A percentile compares a stretch with the other conserved stretches of the same genome.
Conservation (phyloP, 2,113 vertebrate species). For the Pomatostomus ruficeps region DNA sequence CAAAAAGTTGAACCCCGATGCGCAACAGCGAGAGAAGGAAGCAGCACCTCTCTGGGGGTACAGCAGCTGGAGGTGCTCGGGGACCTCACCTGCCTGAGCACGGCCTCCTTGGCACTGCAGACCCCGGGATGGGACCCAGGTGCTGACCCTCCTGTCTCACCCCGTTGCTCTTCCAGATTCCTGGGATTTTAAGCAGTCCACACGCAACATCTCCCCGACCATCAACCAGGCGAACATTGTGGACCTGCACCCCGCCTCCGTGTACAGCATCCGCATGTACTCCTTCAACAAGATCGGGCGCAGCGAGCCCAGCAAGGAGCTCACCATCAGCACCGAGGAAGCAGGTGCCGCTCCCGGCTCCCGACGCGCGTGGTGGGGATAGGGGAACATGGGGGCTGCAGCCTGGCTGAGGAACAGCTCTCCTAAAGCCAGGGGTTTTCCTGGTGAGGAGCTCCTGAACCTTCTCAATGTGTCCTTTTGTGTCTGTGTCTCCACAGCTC, state of each 20-base stretch:
- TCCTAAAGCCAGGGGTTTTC: rapidly evolving
- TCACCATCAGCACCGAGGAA: slow-evolving; percentile 95
- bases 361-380: rapidly evolving
- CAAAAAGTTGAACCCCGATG: neutral
- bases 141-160: neutral
- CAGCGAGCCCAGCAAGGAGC: slow-evolving; percentile 95
- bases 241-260: slow-evolving; percentile 91
- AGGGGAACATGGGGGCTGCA: rapidly evolving
- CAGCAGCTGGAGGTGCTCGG: neutral
- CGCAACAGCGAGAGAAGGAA: rapidly evolving
- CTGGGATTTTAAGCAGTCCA: slow-evolving; percentile 96
- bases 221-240: slow-evolving; percentile 99
- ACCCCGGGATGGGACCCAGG: rapidly evolving
- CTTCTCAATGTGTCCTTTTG: neutral
- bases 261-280: slow-evolving; percentile 98
- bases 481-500: slow-evolving; percentile 72
- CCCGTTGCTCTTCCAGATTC: slow-evolving; percentile 71
- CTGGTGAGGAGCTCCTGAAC: rapidly evolving
- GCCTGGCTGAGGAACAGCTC: neutral
- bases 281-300: slow-evolving; percentile 96
- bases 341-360: slow-evolving; percentile 72
- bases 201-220: slow-evolving; percentile 94
- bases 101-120: rapidly evolving
- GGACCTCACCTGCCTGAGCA: neutral
- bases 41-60: rapidly evolving